A percentile compares a stretch with the other conserved stretches of the same genome.
These are phyloP conservation scores for Apodemia duryi DNA, from an alignment of 2,888 invertebrate species.

Conservation along the genomic window DNA sequence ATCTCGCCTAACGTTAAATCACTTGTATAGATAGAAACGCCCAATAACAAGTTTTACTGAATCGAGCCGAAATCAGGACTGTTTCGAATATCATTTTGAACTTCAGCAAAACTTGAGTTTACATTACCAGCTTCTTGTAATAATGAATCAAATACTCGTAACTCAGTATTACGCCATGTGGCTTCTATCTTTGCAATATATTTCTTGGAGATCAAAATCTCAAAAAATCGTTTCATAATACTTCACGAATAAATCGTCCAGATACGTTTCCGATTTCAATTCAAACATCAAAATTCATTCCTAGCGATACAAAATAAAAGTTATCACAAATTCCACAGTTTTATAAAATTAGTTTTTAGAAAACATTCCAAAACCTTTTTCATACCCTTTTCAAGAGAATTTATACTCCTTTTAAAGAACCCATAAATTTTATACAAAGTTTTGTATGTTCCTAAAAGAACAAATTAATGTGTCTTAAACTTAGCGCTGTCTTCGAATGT, in stretches of 20 bases:
- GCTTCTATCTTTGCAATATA: too few species aligned
- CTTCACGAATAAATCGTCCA: background rate
- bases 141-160: too few species aligned
- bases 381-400: background rate
- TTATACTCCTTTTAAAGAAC: background rate
- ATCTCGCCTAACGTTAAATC: too few species aligned
- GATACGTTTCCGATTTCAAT: background rate
- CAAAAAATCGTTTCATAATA: background rate
- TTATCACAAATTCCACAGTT: background rate
- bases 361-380: slow-evolving; percentile 1
- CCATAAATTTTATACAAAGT: background rate
- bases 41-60: too few species aligned
- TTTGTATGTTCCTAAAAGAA: slow-evolving; percentile 8
- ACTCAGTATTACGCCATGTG: too few species aligned
- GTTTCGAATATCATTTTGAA: too few species aligned
- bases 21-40: too few species aligned
- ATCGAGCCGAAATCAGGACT: too few species aligned
- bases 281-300: background rate
- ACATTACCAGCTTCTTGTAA: too few species aligned
- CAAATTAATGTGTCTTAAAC: slow-evolving; percentile 3
- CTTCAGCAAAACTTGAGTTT: too few species aligned
- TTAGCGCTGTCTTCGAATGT: slow-evolving; percentile 14
- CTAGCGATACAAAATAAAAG: background rate
- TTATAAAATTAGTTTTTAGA: slow-evolving; percentile 8
- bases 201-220: too few species aligned